Evolutionary conservation across 2,888 invertebrate genomes (phyloP), one percentile per base, ranked within the genome.

Genomic region (Eupithecia abbreviata): DNA sequence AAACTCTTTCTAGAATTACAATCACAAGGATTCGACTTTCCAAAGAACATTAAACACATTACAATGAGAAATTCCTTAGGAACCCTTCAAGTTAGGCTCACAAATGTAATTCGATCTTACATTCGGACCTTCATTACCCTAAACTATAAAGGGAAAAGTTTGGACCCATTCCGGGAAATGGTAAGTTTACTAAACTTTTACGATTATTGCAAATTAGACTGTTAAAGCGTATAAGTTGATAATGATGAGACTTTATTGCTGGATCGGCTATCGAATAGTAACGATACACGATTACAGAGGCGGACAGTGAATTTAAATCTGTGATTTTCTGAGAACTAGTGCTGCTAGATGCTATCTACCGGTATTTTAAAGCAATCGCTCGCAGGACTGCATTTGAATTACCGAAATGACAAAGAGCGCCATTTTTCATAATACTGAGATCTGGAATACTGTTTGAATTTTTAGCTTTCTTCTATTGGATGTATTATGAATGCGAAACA

Each of bases 111-210:
- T 83, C 81, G 81, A 83, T 83, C 18, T n/a, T 82, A 82, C 81
- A 84, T 82, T 83, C 69, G 82, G 73, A 84, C 84, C 84, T 83
- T 84, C 84, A 85, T 86, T 85, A 86, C 74, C 82, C 78, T 79
- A 70, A 85, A 84, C 85, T 83, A 84, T 80, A 81, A 84, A 86
- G 79, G 82, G 79, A 79, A 84, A 86, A 85, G 83, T 84, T 82
- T 58, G 76, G 79, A 80, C 76, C 78, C 80, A 78, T 83, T 84
- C 71, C 70, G 77, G 77, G 77, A 69, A 83, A 82, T 80, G 77
- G 82, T 81, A 76, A 82, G 83, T 81, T 81, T 80, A 83, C 80
- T 81, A 76, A 84, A 84, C 82, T 82, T 82, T 85, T 83, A 82
- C 81, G 81, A 79, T 84, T 84, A 85, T 83, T 83, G 82, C 83